Evolutionary conservation across 2,888 invertebrate genomes (phyloP), one percentile per base, ranked within the genome.

Genomic region (Byasa hedistus): DNA sequence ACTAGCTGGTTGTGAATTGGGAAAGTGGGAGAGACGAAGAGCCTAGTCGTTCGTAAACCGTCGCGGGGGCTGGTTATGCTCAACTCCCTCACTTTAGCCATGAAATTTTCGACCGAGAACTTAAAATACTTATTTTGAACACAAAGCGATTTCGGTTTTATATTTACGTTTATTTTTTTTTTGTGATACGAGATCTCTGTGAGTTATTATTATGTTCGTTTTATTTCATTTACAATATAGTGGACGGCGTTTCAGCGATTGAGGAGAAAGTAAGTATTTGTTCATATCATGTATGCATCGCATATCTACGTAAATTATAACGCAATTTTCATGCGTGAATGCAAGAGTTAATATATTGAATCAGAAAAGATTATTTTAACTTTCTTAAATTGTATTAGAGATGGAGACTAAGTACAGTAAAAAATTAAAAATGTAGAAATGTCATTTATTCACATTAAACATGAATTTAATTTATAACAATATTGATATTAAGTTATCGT

Each of bases 21-120:
- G 63, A 64, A 67, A 64, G 59, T 61, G 55, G 65, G 61, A 51
- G 61, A 48, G 60, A 60, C 36, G 22, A 32, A 58, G 57, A 56
- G 57, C 58, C 64, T 60, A 64, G 63, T 61, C 52, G 52, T 22
- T 67, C 66, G 60, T 51, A 23, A 60, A 27, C 64, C 63, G 67
- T 61, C 64, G 56, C 19, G 48, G 56, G 55, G 67, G 39, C 57
- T 57, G 64, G 67, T 67, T 44, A 36, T 52, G 54, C 39, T 57
- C 32, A 58, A 24, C 17, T 56, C 24, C 52, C 52, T 52, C 19
- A 63, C 55, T 57, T 64, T 51, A 60, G 67, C 22, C 67, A 64
- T 67, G 63, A 60, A 63, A 60, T 56, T 64, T 67, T 63, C 67
- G 67, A 57, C 23, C 58, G 64, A 57, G 22, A 57, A 67, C 64